Evolutionary conservation across 2,113 vertebrate species (phyloP), one percentile per base, ranked within the genome.

Genomic region (Oreochromis aureus): DNA sequence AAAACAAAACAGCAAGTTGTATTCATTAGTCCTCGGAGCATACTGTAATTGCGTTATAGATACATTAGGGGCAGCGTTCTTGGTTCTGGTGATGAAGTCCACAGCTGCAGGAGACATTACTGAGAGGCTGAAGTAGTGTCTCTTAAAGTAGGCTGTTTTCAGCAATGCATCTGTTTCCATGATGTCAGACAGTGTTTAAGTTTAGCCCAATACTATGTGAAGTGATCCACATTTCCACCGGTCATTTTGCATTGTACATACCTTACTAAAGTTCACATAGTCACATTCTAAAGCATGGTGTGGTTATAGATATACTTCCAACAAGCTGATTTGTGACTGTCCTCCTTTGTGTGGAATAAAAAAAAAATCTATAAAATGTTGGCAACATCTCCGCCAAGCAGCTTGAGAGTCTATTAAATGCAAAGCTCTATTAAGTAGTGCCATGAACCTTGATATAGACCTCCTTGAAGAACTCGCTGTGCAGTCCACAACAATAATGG

Each of bases 1-100:
- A 32, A 90, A 82, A 63, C 78, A 80, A 93, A 92, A 91, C 86
- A 89, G 79, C 81, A 81, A 91, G 90, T 93, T 90, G 87, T 90
- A 92, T 89, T 94, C 92, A 95, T 96, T 94, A 95, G 90, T 82
- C 87, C 79, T 56, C n/a, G 13, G 86, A 92, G 89, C 86, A 83
- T 79, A 83, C 78, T 89, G 92, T 95, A 96, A 96, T 93, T 94
- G 89, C 86, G 89, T 95, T 95, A 96, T 73, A 90, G 91, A 89
- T 93, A 91, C 93, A 95, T 95, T 94, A 95, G 89, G 76, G 87
- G 82, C 83, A 90, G 88, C 90, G 27, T 92, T 94, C 91, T 87
- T 90, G 85, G 84, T 81, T 86, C 83, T 73, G 44, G 94, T 88
- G 93, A 92, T 94, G 93, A 94, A 93, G 90, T 91, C 87, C 69